Evolutionary conservation across 2,888 invertebrate species (phyloP).

Genomic region (Drosophila phalerata): DNA sequence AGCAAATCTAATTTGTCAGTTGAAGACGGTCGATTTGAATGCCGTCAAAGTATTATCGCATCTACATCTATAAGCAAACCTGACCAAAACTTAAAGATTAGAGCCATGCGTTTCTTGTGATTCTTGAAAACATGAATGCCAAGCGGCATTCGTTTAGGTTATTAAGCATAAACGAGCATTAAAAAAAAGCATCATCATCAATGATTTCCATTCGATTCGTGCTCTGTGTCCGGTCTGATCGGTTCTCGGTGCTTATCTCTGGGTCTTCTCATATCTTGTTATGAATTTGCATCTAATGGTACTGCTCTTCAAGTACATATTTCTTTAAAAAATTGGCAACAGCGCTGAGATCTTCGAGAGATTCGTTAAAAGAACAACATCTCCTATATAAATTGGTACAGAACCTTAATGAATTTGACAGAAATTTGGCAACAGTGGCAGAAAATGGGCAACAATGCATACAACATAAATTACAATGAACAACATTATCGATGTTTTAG

Average conservation of each 20-base stretch:
- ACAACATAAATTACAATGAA: background rate
- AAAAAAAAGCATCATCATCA: slow-evolving; percentile 51
- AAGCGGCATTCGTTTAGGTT: slow-evolving; percentile 69
- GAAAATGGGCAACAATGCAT: background rate
- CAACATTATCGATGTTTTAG: background rate
- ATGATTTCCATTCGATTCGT: slow-evolving; percentile 53
- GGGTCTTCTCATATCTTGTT: slow-evolving; percentile 2
- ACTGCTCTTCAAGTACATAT: background rate
- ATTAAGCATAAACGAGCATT: slow-evolving; percentile 71
- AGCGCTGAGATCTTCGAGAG: too few species aligned
- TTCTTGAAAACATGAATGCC: slow-evolving; percentile 59
- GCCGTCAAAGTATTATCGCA: slow-evolving; percentile 1
- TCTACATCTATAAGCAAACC: slow-evolving; percentile 10
- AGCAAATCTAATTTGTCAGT: slow-evolving; percentile 41
- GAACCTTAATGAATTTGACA: background rate
- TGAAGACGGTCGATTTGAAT: background rate
- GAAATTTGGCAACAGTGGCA: background rate
- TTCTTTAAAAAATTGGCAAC: slow-evolving; percentile 3
- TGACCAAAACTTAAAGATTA: slow-evolving; percentile 35
- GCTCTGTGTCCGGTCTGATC: slow-evolving; percentile 52
- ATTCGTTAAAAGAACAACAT: too few species aligned
- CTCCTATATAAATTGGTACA: background rate
- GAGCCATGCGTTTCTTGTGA: slow-evolving; percentile 6
- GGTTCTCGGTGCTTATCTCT: slow-evolving; percentile 10
- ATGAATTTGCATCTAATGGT: background rate